Evolutionary conservation across 1,140 invertebrate genomes (phyloP).

Genomic region (Condylostylus longicornis): DNA sequence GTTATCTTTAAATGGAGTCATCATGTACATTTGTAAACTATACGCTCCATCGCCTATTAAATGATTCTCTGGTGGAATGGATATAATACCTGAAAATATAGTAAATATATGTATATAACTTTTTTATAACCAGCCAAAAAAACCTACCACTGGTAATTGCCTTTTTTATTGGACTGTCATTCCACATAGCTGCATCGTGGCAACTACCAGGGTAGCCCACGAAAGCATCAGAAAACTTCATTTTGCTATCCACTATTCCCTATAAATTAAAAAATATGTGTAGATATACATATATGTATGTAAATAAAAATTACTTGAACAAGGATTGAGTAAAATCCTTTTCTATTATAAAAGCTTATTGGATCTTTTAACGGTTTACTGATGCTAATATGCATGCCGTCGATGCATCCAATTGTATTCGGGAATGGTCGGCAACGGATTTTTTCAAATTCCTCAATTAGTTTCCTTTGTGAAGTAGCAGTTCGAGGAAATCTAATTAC

Average conservation of each 20-base stretch:
- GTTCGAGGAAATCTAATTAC: too few species aligned
- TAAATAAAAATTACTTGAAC: not conserved
- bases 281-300: not conserved
- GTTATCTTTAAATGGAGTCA: constrained; percentile 5
- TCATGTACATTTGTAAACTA: not conserved
- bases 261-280: not conserved
- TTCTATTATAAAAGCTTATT: not conserved
- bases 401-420: not conserved
- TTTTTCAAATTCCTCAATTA: too few species aligned
- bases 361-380: not conserved
- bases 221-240: not conserved
- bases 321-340: not conserved
- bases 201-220: not conserved
- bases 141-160: not conserved
- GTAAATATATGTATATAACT: too few species aligned
- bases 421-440: too few species aligned
- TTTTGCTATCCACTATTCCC: not conserved
- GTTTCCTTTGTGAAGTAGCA: too few species aligned
- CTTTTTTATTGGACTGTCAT: not conserved
- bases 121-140: too few species aligned
- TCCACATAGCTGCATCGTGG: not conserved
- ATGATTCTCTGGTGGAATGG: not conserved
- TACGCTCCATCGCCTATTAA: constrained; percentile 4
- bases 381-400: not conserved
- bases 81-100: too few species aligned